A percentile compares a stretch with the other conserved stretches of the same genome.
These are phyloP conservation scores for Crotalus adamanteus DNA, from an alignment of 2,797 vertebrate species.

Conservation along the genomic window DNA sequence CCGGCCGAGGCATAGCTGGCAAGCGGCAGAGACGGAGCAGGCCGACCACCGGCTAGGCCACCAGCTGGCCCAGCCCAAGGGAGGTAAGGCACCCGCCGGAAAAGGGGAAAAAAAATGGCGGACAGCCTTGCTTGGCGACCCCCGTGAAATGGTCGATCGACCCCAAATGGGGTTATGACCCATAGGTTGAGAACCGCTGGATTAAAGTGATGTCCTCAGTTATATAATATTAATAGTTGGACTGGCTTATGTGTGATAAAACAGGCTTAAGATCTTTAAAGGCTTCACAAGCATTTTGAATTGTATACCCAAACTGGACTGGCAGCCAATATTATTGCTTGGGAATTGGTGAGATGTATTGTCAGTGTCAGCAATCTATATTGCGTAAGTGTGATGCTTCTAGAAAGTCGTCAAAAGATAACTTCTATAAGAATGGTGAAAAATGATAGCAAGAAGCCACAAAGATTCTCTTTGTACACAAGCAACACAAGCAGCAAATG, in stretches of 20 bases:
- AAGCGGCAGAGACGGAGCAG: too few species aligned
- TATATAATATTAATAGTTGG: background rate
- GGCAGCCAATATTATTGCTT: background rate
- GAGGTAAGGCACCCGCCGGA: too few species aligned
- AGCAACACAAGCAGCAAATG: background rate
- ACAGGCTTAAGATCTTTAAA: background rate
- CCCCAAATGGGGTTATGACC: too few species aligned
- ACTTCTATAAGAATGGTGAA: background rate
- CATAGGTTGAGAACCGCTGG: too few species aligned
- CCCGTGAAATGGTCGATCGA: too few species aligned
- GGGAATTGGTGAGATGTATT: background rate
- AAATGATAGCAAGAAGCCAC: background rate
- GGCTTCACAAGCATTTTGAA: background rate
- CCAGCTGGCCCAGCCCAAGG: too few species aligned
- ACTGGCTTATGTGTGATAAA: background rate
- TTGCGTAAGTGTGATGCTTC: background rate
- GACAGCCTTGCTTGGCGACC: too few species aligned
- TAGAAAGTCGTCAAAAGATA: background rate
- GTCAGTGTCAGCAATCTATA: background rate
- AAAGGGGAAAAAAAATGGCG: too few species aligned
- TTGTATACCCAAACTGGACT: background rate
- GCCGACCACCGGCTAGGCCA: too few species aligned
- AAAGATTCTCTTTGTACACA: background rate
- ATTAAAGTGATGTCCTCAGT: background rate
- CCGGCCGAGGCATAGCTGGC: too few species aligned